A percentile compares a stretch with the other conserved stretches of the same genome.
Conservation (phyloP, 1,140 invertebrate genomes). For the Calephelis virginiensis region DNA sequence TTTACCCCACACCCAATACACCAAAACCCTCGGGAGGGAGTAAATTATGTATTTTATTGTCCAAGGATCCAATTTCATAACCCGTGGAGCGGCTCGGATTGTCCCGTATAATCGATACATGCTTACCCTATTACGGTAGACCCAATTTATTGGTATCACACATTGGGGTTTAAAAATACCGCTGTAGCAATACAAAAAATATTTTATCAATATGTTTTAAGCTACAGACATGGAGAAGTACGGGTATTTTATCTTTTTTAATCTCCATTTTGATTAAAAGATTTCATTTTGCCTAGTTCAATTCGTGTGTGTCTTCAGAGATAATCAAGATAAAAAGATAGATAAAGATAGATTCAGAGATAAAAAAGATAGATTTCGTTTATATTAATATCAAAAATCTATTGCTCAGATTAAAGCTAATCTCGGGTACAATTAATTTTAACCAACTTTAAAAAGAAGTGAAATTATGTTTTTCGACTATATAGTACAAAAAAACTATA, state of each 20-base stretch:
- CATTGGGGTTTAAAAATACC: constrained; percentile 8
- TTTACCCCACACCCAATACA: constrained; percentile 70
- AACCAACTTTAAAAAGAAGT: no score
- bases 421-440: no score
- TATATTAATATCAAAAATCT: no score
- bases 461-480: no score
- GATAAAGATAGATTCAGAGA: no score
- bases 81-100: constrained; percentile 42
- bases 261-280: no score
- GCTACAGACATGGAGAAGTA: background rate
- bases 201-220: background rate
- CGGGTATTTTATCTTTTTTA: no score
- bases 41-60: constrained; percentile 76
- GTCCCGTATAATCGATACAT: constrained; percentile 38
- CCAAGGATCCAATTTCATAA: constrained; percentile 68
- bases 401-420: no score
- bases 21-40: constrained; percentile 39
- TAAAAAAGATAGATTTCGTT: no score
- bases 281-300: no score
- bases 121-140: constrained; percentile 32
- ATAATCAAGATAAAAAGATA: no score
- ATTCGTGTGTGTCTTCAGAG: background rate
- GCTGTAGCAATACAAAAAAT: background rate
- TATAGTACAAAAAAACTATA: no score
- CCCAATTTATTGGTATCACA: constrained; percentile 18